Evolutionary conservation across 2,888 invertebrate genomes (phyloP).

Genomic region (Galerucella calmariensis): DNA sequence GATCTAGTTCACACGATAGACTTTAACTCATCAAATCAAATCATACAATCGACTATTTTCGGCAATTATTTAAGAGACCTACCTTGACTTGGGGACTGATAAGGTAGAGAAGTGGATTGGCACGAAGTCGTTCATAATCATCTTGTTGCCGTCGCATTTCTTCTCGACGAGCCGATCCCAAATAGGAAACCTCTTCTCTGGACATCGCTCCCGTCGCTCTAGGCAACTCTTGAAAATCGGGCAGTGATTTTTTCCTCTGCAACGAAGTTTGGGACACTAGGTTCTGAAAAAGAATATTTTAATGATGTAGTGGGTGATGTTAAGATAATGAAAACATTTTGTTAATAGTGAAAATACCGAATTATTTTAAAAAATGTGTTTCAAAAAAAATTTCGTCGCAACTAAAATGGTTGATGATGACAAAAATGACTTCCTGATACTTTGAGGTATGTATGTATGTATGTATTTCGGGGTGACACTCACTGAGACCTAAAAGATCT

Average conservation of each 20-base stretch:
- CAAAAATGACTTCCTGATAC: too few species aligned
- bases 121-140: slow-evolving; percentile 90
- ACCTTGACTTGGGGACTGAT: slow-evolving; percentile 98
- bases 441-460: too few species aligned
- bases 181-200: slow-evolving; percentile 92
- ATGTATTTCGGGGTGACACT: too few species aligned
- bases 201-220: slow-evolving; percentile 87
- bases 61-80: slow-evolving; percentile 54
- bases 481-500: too few species aligned
- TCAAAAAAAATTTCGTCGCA: too few species aligned
- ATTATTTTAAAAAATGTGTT: too few species aligned
- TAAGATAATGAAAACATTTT: not conserved
- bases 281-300: slow-evolving; percentile 70
- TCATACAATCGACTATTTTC: slow-evolving; percentile 1
- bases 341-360: not conserved
- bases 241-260: slow-evolving; percentile 95
- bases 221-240: slow-evolving; percentile 90
- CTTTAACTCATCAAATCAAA: slow-evolving; percentile 17
- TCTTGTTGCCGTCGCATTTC: slow-evolving; percentile 92
- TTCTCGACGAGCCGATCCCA: slow-evolving; percentile 94
- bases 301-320: slow-evolving; percentile 24
- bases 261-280: slow-evolving; percentile 80
- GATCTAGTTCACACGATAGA: slow-evolving; percentile 32
- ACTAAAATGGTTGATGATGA: too few species aligned
- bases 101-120: slow-evolving; percentile 94